phyloP scores from a whole-genome alignment of 1,140 invertebrate genomes.

The Hestina assimilis region DNA sequence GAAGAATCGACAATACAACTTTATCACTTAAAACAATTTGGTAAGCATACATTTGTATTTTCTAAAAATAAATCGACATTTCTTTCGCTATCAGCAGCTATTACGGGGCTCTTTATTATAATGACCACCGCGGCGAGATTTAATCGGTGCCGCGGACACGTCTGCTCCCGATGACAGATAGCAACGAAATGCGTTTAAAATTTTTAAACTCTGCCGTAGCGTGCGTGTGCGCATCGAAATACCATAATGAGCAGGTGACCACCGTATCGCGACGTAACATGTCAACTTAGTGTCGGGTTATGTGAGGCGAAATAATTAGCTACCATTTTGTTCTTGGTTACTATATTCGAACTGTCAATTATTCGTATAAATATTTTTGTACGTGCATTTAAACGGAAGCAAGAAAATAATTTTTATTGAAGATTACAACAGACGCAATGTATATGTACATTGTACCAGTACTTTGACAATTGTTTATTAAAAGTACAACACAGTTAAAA shows the following conservation, averaged over 20 bases:
- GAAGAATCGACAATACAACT: too few species aligned
- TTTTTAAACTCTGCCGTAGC: constrained; percentile 37
- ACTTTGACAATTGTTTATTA: too few species aligned
- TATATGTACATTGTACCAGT: too few species aligned
- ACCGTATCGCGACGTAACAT: constrained; percentile 45
- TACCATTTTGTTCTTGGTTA: constrained; percentile 33
- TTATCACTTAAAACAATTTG: neutral
- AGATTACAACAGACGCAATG: too few species aligned
- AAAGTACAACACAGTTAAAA: too few species aligned
- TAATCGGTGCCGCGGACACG: constrained; percentile 54
- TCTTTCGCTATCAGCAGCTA: constrained; percentile 35
- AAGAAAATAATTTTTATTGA: neutral
- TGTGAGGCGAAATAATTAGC: constrained; percentile 52
- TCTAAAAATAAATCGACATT: constrained; percentile 8
- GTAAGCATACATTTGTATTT: constrained; percentile 3
- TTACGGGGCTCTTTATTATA: constrained; percentile 60
- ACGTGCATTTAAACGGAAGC: neutral
- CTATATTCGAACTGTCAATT: constrained; percentile 3
- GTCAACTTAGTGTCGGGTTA: constrained; percentile 54
- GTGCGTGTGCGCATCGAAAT: constrained; percentile 54
- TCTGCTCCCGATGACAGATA: constrained; percentile 69
- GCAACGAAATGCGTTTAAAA: constrained; percentile 56
- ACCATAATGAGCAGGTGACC: constrained; percentile 61
- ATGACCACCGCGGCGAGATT: constrained; percentile 65
- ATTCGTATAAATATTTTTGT: neutral